These are phyloP conservation scores for Apocrypta bakeri DNA, from an alignment of 1,140 invertebrate genomes.

Conservation along the genomic window DNA sequence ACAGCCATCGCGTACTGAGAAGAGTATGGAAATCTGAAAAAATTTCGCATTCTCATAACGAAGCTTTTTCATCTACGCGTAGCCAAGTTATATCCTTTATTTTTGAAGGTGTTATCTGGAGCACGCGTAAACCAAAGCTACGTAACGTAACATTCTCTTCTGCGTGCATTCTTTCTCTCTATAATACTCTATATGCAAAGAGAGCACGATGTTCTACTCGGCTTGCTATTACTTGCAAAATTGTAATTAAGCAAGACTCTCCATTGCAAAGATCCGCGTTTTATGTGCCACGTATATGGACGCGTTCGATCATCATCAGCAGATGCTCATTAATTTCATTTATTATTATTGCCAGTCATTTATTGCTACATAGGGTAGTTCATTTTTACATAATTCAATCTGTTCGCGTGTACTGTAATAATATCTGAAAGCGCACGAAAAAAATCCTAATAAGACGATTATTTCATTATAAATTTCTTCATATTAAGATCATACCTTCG, in stretches of 20 bases:
- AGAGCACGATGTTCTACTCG: neutral
- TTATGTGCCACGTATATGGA: neutral
- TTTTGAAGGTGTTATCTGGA: neutral
- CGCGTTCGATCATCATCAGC: neutral
- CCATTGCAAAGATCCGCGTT: neutral
- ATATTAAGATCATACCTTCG: no score
- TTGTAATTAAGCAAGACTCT: constrained; percentile 31
- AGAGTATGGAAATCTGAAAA: no score
- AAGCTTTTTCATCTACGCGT: no score
- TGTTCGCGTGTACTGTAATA: neutral
- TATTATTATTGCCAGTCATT: neutral
- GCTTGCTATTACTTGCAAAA: constrained; percentile 36
- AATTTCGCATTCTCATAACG: no score
- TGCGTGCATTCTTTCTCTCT: neutral
- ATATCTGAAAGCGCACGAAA: no score
- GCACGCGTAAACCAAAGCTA: neutral
- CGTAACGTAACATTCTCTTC: neutral
- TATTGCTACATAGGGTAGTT: neutral
- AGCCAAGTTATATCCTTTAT: neutral
- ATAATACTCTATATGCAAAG: neutral
- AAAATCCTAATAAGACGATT: neutral
- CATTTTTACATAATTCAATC: constrained; percentile 4
- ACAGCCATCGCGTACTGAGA: no score
- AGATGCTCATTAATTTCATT: constrained; percentile 4
- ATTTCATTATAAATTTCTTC: neutral